Evolutionary conservation across 2,113 vertebrate genomes (phyloP).

Genomic region (Varanus komodoensis): DNA sequence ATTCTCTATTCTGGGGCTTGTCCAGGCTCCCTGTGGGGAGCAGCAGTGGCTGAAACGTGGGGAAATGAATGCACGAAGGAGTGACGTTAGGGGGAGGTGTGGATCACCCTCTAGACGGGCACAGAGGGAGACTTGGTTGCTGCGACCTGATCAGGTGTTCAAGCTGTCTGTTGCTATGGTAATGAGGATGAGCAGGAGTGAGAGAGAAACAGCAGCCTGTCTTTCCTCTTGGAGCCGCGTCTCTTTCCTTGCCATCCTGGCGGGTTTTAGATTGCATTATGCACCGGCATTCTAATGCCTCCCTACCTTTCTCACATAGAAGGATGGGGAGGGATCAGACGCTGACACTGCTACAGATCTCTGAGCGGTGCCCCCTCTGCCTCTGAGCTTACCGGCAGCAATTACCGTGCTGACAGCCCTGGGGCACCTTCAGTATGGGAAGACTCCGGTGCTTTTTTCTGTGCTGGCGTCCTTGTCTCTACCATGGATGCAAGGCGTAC

Average conservation of each 20-base stretch:
- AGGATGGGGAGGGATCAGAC: too few species aligned
- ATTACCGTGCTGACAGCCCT: not conserved
- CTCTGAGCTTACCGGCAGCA: not conserved
- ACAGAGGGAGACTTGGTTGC: not conserved
- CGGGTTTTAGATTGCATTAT: not conserved
- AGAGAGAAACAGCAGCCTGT: not conserved
- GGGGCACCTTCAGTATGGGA: too few species aligned
- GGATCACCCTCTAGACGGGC: not conserved
- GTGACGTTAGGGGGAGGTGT: not conserved
- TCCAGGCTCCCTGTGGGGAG: too few species aligned
- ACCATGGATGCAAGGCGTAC: not conserved
- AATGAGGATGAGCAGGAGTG: not conserved
- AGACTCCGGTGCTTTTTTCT: not conserved
- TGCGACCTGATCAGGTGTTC: constrained; percentile 28
- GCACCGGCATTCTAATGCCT: too few species aligned
- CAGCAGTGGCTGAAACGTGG: not conserved
- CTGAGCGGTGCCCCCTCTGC: not conserved
- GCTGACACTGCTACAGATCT: not conserved
- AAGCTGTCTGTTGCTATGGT: constrained; percentile 40
- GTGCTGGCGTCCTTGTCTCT: too few species aligned
- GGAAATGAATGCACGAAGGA: not conserved
- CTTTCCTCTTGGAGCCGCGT: not conserved
- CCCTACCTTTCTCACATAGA: not conserved
- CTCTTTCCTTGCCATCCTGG: not conserved
- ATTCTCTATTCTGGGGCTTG: too few species aligned